Conservation (phyloP, 1,140 invertebrate genomes). For the Leptoteleia sp. region DNA sequence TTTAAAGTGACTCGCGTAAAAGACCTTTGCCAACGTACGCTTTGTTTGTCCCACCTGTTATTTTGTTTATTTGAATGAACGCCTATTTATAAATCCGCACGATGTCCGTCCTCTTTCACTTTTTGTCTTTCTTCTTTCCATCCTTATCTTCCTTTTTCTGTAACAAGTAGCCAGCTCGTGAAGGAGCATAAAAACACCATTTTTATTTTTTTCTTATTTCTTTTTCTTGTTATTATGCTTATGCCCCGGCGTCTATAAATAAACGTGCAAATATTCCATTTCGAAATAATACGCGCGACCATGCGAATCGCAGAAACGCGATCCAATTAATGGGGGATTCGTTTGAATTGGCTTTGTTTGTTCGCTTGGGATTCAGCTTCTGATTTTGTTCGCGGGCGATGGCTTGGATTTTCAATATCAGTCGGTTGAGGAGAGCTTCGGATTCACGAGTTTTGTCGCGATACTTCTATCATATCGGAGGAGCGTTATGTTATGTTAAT, state of each 20-base stretch:
- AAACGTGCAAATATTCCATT: conserved; percentile 53
- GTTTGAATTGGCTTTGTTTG: conserved; percentile 5
- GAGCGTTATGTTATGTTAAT: neutral
- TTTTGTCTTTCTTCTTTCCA: conserved; percentile 3
- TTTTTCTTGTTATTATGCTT: conserved; percentile 46
- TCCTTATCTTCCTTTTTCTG: too few species aligned
- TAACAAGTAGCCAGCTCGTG: neutral
- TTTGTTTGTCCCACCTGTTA: neutral
- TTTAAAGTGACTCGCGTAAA: too few species aligned
- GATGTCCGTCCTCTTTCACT: neutral
- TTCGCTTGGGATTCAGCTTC: neutral
- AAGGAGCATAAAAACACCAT: conserved; percentile 25
- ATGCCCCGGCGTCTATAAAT: conserved; percentile 38
- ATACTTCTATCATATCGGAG: conserved; percentile 3
- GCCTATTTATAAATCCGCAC: conserved; percentile 2
- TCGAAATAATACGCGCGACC: conserved; percentile 48
- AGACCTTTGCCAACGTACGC: neutral
- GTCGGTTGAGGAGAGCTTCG: conserved; percentile 1
- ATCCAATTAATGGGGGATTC: conserved; percentile 30
- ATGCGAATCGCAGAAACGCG: conserved; percentile 39
- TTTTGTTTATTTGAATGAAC: conserved; percentile 4
- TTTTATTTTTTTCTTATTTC: too few species aligned
- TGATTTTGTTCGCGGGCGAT: neutral
- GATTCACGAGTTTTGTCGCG: conserved; percentile 3
- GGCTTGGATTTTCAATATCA: neutral